phyloP scores from a whole-genome alignment of 2,888 invertebrate species.

The Hirtodrosophila alboralis region DNA sequence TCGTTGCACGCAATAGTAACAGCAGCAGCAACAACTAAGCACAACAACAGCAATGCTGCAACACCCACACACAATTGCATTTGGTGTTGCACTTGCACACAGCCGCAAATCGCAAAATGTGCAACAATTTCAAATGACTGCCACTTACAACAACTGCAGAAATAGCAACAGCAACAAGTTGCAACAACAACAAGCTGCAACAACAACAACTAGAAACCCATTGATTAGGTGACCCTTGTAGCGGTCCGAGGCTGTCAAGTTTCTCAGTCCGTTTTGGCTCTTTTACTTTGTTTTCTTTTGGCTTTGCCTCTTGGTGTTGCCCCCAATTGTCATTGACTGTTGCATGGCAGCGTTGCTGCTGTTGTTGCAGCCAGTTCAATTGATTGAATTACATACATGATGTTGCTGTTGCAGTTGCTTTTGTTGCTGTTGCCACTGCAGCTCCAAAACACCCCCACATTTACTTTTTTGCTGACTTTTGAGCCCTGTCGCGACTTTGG shows the following conservation, averaged over 20 bases:
- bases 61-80: constrained; percentile 54
- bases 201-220: constrained; percentile 51
- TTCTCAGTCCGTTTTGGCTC: constrained; percentile 18
- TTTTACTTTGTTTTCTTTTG: constrained; percentile 31
- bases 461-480: constrained; percentile 56
- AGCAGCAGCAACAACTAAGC: constrained; percentile 38
- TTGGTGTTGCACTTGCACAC: too few species aligned
- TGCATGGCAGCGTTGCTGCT: constrained; percentile 38
- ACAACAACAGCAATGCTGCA: constrained; percentile 29
- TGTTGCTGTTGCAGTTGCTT: constrained; percentile 27
- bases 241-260: constrained; percentile 64
- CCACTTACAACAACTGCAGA: constrained; percentile 54
- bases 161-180: constrained; percentile 52
- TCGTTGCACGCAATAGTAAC: constrained; percentile 55
- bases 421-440: constrained; percentile 25
- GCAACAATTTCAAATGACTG: constrained; percentile 69
- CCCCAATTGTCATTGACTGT: constrained; percentile 71
- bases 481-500: constrained; percentile 55
- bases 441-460: constrained; percentile 60
- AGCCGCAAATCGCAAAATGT: constrained; percentile 61
- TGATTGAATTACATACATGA: constrained; percentile 75
- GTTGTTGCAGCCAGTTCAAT: constrained; percentile 55
- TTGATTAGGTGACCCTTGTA: constrained; percentile 77
- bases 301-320: constrained; percentile 34
- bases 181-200: constrained; percentile 48